phyloP scores from a whole-genome alignment of 1,140 invertebrate species.

The Zaprionus gabonicus region DNA sequence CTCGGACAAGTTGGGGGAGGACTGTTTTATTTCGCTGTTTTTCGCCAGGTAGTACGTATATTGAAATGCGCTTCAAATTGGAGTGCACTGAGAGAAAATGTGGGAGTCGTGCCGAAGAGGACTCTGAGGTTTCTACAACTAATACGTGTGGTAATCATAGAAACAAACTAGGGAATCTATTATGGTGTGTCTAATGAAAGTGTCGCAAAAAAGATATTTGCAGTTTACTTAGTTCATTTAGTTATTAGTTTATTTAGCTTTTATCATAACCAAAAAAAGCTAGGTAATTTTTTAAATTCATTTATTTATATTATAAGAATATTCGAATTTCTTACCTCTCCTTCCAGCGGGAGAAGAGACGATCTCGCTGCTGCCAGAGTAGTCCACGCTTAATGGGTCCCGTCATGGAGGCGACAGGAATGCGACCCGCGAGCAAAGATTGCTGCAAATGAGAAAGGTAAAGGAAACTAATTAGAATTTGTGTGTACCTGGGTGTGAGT shows the following conservation, averaged over 20 bases:
- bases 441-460: conserved; percentile 74
- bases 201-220: too few relatives aligned
- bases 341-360: conserved; percentile 89
- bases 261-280: not conserved
- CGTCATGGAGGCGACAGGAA: conserved; percentile 83
- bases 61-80: conserved; percentile 3
- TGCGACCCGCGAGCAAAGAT: conserved; percentile 85
- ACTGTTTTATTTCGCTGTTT: conserved; percentile 28
- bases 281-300: too few relatives aligned
- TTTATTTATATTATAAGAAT: too few relatives aligned
- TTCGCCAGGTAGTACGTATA: conserved; percentile 7
- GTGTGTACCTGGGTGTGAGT: not conserved
- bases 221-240: too few relatives aligned
- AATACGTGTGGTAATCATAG: too few relatives aligned
- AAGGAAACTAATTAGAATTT: conserved; percentile 21
- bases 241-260: not conserved
- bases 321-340: conserved; percentile 84
- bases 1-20: conserved; percentile 16
- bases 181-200: too few relatives aligned
- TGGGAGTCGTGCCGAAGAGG: not conserved
- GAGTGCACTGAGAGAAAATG: conserved; percentile 3
- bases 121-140: too few relatives aligned
- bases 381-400: conserved; percentile 88
- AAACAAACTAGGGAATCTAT: too few relatives aligned
- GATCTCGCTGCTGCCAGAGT: conserved; percentile 88